These are phyloP conservation scores for Dendrolimus pini DNA, from an alignment of 2,888 invertebrate genomes.

Conservation along the genomic window DNA sequence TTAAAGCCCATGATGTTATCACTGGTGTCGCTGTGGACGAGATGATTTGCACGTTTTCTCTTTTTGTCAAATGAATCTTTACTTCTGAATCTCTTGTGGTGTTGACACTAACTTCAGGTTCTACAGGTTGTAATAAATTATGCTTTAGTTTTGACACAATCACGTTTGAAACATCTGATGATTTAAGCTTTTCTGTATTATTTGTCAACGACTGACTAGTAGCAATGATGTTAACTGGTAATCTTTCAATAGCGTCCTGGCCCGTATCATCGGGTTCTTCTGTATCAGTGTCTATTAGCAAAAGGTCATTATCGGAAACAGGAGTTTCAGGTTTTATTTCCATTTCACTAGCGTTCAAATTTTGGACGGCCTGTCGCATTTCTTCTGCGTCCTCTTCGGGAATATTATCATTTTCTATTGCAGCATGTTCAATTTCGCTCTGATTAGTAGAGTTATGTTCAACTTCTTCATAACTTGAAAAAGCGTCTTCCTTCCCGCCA, in stretches of 20 bases:
- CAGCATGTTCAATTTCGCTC: constrained; percentile 62
- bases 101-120: constrained; percentile 46
- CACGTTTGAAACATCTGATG: constrained; percentile 51
- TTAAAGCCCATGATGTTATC: constrained; percentile 75
- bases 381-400: constrained; percentile 87
- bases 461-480: constrained; percentile 74
- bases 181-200: constrained; percentile 39
- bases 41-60: constrained; percentile 45
- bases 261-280: constrained; percentile 82
- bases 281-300: constrained; percentile 91
- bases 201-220: constrained; percentile 41
- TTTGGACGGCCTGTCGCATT: constrained; percentile 89
- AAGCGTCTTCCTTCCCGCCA: constrained; percentile 77
- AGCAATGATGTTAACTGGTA: constrained; percentile 53
- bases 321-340: constrained; percentile 90
- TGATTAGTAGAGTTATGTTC: constrained; percentile 52
- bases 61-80: constrained; percentile 46
- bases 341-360: constrained; percentile 82
- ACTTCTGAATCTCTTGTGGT: constrained; percentile 41
- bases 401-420: constrained; percentile 71
- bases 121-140: constrained; percentile 20
- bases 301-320: constrained; percentile 87
- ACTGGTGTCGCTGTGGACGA: constrained; percentile 69
- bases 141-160: constrained; percentile 66
- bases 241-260: constrained; percentile 57